These are phyloP conservation scores for Epinephelus malabaricus DNA, from an alignment of 2,797 vertebrate genomes.

Conservation along the genomic window DNA sequence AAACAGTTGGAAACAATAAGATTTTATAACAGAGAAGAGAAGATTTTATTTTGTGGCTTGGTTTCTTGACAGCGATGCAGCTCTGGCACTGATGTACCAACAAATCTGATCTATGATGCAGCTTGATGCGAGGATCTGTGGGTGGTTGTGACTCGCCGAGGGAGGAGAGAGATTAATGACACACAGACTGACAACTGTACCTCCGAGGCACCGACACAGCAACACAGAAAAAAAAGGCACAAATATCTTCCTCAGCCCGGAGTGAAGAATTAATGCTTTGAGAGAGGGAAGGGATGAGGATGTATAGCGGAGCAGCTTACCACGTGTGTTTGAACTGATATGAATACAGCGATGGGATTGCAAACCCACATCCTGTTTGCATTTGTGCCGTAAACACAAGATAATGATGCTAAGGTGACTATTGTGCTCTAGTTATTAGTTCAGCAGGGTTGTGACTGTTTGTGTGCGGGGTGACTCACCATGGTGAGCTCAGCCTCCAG, in stretches of 20 bases:
- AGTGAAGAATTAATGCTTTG: conserved; percentile 36
- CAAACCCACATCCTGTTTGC: conserved; percentile 37
- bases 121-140: conserved; percentile 63
- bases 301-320: conserved; percentile 26
- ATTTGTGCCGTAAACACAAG: conserved; percentile 12
- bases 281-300: conserved; percentile 35
- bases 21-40: conserved; percentile 16
- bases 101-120: conserved; percentile 65
- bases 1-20: not conserved
- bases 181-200: conserved; percentile 63
- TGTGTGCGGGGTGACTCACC: conserved; percentile 79
- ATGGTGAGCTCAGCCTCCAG: conserved; percentile 98
- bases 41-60: conserved; percentile 24
- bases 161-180: conserved; percentile 72
- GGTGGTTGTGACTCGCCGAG: conserved; percentile 57
- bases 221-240: conserved; percentile 30
- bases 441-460: conserved; percentile 4
- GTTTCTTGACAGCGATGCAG: conserved; percentile 41
- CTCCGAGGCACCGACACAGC: conserved; percentile 39
- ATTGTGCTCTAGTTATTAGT: not conserved
- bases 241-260: conserved; percentile 31
- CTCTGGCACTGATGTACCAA: conserved; percentile 56
- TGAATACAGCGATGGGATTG: conserved; percentile 14
- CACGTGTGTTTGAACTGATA: conserved; percentile 31
- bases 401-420: conserved; percentile 11